A percentile compares a stretch with the other conserved stretches of the same genome.
Conservation (phyloP, 2,113 vertebrate genomes). For the Loxodonta africana region DNA sequence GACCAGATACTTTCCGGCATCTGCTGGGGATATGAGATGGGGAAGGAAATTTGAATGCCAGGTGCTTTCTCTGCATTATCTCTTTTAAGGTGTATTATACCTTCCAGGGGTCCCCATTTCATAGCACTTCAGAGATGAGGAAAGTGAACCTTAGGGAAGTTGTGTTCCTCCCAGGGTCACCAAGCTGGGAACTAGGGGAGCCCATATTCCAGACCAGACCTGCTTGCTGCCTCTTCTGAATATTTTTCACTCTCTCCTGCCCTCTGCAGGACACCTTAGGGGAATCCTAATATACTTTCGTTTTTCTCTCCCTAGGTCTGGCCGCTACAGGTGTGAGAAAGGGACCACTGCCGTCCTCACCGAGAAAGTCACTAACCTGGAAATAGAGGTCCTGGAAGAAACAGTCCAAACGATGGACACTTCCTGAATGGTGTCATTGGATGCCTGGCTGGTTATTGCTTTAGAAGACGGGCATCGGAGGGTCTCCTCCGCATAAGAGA, state of each 20-base stretch:
- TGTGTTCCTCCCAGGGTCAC: not conserved
- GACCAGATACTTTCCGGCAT: not conserved
- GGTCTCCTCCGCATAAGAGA: not conserved
- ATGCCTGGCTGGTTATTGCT: not conserved
- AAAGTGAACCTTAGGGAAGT: not conserved
- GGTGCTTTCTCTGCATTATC: not conserved
- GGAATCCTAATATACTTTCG: not conserved
- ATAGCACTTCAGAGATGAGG: not conserved
- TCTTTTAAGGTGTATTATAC: not conserved
- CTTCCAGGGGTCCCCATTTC: not conserved
- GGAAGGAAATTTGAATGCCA: not conserved
- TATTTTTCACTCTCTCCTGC: not conserved
- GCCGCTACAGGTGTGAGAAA: constrained; percentile 90
- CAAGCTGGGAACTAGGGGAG: not conserved
- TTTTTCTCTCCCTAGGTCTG: constrained; percentile 83
- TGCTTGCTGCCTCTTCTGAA: not conserved
- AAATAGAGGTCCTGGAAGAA: constrained; percentile 90
- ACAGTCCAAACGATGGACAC: constrained; percentile 92
- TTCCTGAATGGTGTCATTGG: constrained; percentile 81
- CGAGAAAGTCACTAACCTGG: constrained; percentile 86
- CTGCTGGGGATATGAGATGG: not conserved
- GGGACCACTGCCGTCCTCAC: constrained; percentile 90
- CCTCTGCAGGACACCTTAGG: fast-evolving
- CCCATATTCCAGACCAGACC: not conserved
- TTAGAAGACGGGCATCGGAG: not conserved